Conservation (phyloP, 2,797 vertebrate species). For the Lepus townsendii region DNA sequence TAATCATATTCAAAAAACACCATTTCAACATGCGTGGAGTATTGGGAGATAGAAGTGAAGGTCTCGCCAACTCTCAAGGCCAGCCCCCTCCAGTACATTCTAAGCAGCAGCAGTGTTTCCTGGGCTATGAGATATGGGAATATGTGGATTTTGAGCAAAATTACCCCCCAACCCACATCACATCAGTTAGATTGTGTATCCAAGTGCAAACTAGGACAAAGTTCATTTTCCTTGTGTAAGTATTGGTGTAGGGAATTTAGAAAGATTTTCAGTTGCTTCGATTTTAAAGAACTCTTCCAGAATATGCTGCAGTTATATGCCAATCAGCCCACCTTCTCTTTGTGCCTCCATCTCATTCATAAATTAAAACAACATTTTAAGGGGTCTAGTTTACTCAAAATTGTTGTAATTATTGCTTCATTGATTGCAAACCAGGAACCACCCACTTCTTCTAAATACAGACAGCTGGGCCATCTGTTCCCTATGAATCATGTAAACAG, state of each 20-base stretch:
- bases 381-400: conserved; percentile 77
- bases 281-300: conserved; percentile 64
- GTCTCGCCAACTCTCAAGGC: conserved; percentile 9
- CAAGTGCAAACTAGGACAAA: conserved; percentile 39
- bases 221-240: conserved; percentile 10
- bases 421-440: conserved; percentile 81
- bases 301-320: conserved; percentile 79
- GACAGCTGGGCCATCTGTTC: conserved; percentile 87
- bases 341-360: conserved; percentile 80
- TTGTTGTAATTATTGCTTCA: conserved; percentile 84
- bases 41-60: conserved; percentile 53
- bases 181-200: not conserved
- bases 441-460: conserved; percentile 79
- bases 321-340: conserved; percentile 75
- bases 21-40: not conserved
- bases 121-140: conserved; percentile 9
- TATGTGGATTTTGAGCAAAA: conserved; percentile 58
- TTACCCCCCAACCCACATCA: not conserved
- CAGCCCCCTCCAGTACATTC: not conserved
- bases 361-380: conserved; percentile 82
- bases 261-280: conserved; percentile 39
- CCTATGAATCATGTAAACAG: conserved; percentile 87
- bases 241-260: not conserved
- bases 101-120: conserved; percentile 35
- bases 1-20: conserved; percentile 61